Base-by-base conservation (phyloP, 2,888 invertebrate species). In the Lysandra coridon region DNA sequence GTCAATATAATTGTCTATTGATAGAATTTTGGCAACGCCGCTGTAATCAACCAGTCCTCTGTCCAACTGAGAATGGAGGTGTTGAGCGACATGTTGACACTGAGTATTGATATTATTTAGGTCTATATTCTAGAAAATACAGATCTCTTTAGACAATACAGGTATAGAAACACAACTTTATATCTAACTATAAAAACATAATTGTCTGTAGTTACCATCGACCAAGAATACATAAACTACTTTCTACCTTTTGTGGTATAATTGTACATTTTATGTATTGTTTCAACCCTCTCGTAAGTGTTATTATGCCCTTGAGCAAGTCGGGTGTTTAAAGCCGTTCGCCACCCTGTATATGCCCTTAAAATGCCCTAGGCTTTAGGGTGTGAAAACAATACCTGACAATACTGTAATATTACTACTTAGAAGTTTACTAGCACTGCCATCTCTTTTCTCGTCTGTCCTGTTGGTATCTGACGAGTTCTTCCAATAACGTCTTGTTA, bases 41-140 rank as follows among this genome's bases (percentile, higher is more conserved):
- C 30, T 23, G 49, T 53, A 76, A 57, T 53, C 44, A 75, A 75
- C 23, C 49, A 75, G 4, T 75, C 30, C 76, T 33, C 49, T 12
- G 75, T 75, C 30, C 76, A 76, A 76, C 30, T 14, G 76, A 76
- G 57, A 57, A 30, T 57, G 49, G 76, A 53, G 53, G 17, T 30
- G 57, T 53, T 57, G 76, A 76, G 12, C 30, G 76, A 76, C 76
- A 76, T 7, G 3, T 57, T 76, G 57, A 76, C 53, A 57, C 14
- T 75, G 44, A 64, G 33, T 64, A 69, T 4, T 5, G 12, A 23
- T 33, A 23, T 14, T 14, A 23, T 33, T 69, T 12, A 30, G 30
- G 64, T 69, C 30, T 69, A 69, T 33, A 30, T 30, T 69, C 30
- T 30, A 69, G 12, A 69, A 69, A 30, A 33, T 33, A 23, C 14